Evolutionary conservation across 1,140 invertebrate species (phyloP), one percentile per base, ranked within the genome.

Genomic region (Drosophila orena): DNA sequence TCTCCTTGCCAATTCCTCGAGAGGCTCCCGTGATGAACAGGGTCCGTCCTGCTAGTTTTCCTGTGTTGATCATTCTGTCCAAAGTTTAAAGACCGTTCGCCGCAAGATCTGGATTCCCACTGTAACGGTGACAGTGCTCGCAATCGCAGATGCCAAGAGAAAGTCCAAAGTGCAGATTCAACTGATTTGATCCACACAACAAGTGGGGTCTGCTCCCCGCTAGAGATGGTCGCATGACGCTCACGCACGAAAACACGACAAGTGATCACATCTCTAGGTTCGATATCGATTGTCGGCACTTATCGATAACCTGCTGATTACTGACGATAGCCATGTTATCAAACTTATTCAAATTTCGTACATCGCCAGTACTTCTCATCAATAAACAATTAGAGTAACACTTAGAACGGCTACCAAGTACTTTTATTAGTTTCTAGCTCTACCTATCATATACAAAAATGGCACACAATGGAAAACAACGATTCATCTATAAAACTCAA

Each of bases 1-100:
- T 99, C 40, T 96, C 97, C 93, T 99, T 98, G 5, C 99, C 99
- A 91, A 99, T 99, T 46, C 99, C 99, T 77, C 99, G 94, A 66
- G 98, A 99, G 14, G 97, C 98, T 27, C 99, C 99, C 20, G 98
- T 98, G 62, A 99, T 98, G 84, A 99, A 98, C 30, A 99, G 92
- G 5, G 98, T 99, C 47, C 95, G 95, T 12, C 98, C 98, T 65
- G 97, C 96, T 77, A 99, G 94, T 94, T 98, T 98, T 58, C 97
- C 90, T 1, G 90, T 53, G 46, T 97, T 91, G 17, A 90, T 90
- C 90, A 91, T 91, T 42, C 60, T 91, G 40, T 65, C 22, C 50
- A 68, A 83, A 52, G 60, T 60, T 55, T 53, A 46, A 30, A 68
- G 24, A 56, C 78, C 49, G 59, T 42, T 77, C 38, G 27, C 34